Evolutionary conservation across 2,113 vertebrate genomes (phyloP), one percentile per base, ranked within the genome.

Genomic region (Zeus faber): DNA sequence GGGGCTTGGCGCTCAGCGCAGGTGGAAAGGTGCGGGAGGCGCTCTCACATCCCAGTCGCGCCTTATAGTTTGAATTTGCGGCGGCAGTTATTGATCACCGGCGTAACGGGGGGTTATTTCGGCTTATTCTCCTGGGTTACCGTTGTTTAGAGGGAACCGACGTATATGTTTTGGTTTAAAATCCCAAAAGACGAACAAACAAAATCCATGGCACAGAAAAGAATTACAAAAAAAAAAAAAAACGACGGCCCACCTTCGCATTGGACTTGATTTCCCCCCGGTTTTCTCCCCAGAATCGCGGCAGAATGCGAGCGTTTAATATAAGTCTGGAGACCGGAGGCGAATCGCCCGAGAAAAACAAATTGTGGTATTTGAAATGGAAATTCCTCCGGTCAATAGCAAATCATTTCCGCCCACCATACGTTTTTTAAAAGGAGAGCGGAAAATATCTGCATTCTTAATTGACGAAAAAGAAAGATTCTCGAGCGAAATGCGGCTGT

Each of bases 331-430:
- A 58, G 31, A 59, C 60, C 58, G 17, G 9, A 37, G 37, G 26
- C 39, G 16, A 33, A 23, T n/a, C 20, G n/a, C 25, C 11, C 18
- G 54, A 60, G 76, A 66, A 39, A 63, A 65, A 60, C 62, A 58
- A 76, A 79, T 77, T 71, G 63, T 67, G 54, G 27, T 65, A 71
- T 85, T 77, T 80, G 48, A 80, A 78, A 86, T 78, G 61, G 79
- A n/a, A n/a, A 84, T 67, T 79, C 82, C 44, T 56, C 48, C 51
- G 76, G 83, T 90, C 87, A 88, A 87, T 91, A 89, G 84, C 86
- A 88, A 83, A 88, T 91, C 68, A 79, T 64, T 84, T 0, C 27
- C 50, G 65, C 91, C 67, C 59, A 90, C 82, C 74, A 58, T 46
- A 65, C 72, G 62, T 33, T 3, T 33, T 33, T 33, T 8, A 10